These are phyloP conservation scores for Tragelaphus imberbis DNA, from an alignment of 2,113 vertebrate genomes.

Conservation along the genomic window DNA sequence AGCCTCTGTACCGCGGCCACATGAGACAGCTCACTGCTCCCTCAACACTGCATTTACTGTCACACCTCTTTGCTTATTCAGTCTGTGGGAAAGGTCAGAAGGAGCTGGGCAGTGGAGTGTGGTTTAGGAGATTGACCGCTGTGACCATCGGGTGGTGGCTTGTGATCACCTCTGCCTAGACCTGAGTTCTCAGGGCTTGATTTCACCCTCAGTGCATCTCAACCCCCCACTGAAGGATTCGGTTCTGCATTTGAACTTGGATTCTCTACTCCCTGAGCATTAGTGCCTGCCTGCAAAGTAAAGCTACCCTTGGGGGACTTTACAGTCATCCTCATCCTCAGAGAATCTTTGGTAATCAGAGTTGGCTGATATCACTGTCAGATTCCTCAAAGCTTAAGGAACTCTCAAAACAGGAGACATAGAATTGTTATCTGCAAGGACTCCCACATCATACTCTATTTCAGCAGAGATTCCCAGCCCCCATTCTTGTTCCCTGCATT, in stretches of 20 bases:
- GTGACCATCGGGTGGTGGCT: not conserved
- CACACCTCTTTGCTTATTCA: not conserved
- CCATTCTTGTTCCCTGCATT: not conserved
- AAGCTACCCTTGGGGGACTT: not conserved
- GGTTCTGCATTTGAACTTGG: not conserved
- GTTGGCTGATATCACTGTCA: not conserved
- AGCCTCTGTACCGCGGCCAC: not conserved
- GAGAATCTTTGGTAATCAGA: not conserved
- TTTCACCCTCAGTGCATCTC: not conserved
- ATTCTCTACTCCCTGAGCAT: not conserved
- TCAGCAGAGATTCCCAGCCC: not conserved
- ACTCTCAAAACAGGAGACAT: not conserved
- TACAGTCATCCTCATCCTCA: not conserved
- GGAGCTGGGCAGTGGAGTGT: not conserved
- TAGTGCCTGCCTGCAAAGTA: not conserved
- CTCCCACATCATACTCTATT: not conserved
- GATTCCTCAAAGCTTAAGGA: not conserved
- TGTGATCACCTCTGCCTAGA: not conserved
- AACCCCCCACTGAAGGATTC: not conserved
- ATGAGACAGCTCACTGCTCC: not conserved
- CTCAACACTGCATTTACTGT: not conserved
- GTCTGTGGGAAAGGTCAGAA: not conserved
- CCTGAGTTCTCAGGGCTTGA: not conserved
- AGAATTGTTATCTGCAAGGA: not conserved
- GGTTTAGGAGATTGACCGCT: not conserved